Evolutionary conservation across 2,797 vertebrate species (phyloP), one percentile per base, ranked within the genome.

Genomic region (Eospalax fontanierii): DNA sequence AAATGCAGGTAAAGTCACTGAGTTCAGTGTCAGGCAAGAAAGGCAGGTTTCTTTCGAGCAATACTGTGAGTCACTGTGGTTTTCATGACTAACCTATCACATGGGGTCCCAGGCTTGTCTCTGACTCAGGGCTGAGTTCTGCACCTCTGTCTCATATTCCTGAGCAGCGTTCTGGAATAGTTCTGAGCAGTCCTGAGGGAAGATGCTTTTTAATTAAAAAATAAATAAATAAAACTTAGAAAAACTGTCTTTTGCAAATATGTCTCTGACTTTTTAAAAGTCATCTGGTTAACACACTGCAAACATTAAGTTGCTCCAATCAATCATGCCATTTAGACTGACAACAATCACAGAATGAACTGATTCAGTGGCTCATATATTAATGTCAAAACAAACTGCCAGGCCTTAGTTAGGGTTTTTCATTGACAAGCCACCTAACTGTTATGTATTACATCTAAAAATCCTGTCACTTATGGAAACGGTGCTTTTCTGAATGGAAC

Each of bases 371-470:
- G 50, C 73, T 95, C 26, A n/a, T 66, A 46, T 54, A 79, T 88
- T 92, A 95, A 75, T 30, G 78, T 94, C 40, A 88, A 43, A 87
- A 89, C 75, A 63, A 96, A 85, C 40, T 90, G 73, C 82, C 90
- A 90, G 66, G 82, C 26, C n/a, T 91, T 95, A 54, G 87, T 95
- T 94, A 84, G 75, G 28, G 83, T 35, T 93, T 85, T 79, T 43
- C 82, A 70, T 57, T 94, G 92, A 91, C 79, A 94, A 87, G 50
- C 8, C 73, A 92, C 71, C 95, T 91, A 95, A 95, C 90, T 96
- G 76, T 88, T 93, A 88, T 79, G 35, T 93, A 95, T 95, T 85
- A 40, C 85, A 92, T 74, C 68, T 10, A 18, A 91, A 95, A 90
- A 94, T 73, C 18, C 9, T 94, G 90, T 88, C 95, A 85, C 33